Evolutionary conservation across 2,113 vertebrate genomes (phyloP).

Genomic region (Percopsis transmontana): DNA sequence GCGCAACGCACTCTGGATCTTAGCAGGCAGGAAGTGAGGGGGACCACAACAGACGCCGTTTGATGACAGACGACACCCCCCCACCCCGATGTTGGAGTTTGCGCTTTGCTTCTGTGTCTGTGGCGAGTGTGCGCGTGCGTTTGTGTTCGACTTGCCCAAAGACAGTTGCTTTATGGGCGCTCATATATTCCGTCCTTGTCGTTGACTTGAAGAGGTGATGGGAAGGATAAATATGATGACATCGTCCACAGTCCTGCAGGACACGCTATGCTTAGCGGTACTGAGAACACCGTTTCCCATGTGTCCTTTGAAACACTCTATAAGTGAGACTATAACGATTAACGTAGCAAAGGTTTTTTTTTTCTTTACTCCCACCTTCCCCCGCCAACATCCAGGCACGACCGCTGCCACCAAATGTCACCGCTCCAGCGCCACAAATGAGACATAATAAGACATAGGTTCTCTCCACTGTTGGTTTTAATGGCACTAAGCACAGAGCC

Average conservation of each 20-base stretch:
- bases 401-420: conserved; percentile 57
- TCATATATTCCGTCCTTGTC: conserved; percentile 50
- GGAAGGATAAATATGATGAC: not conserved
- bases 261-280: too few species aligned
- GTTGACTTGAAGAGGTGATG: conserved; percentile 25
- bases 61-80: conserved; percentile 59
- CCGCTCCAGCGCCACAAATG: conserved; percentile 35
- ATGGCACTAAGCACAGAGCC: conserved; percentile 62
- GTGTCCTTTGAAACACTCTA: not conserved
- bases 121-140: not conserved
- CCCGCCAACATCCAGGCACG: not conserved
- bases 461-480: conserved; percentile 58
- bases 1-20: too few species aligned
- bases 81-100: conserved; percentile 36
- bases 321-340: not conserved
- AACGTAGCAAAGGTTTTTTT: conserved; percentile 4
- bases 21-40: conserved; percentile 9
- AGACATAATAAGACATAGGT: conserved; percentile 57
- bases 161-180: conserved; percentile 33
- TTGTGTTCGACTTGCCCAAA: conserved; percentile 26
- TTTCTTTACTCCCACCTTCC: not conserved
- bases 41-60: conserved; percentile 44
- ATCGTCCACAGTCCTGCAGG: too few species aligned
- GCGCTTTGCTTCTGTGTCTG: too few species aligned
- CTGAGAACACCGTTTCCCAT: not conserved